Conservation (phyloP, 2,113 vertebrate genomes). For the Tupaia tana region DNA sequence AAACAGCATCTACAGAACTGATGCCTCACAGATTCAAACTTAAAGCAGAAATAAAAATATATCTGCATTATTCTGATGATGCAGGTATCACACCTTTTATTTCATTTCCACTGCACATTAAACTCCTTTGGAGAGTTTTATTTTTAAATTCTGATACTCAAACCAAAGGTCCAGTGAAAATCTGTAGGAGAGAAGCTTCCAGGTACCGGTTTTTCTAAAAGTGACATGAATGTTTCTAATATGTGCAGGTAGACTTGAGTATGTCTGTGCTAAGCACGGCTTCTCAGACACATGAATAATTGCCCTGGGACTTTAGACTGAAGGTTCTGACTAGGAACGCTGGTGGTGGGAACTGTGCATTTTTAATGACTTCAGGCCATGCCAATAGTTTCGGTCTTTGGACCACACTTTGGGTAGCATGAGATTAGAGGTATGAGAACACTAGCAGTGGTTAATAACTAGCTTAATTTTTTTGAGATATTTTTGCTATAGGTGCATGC, state of each 20-base stretch:
- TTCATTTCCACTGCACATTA: neutral
- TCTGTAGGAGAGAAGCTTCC: neutral
- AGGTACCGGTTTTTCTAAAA: neutral
- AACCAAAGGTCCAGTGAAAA: neutral
- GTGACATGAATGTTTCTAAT: neutral
- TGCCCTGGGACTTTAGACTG: neutral
- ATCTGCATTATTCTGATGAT: neutral
- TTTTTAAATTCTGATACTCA: neutral
- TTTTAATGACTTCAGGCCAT: neutral
- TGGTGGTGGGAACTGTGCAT: neutral
- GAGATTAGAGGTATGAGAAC: neutral
- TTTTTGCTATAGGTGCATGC: no score
- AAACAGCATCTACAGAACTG: neutral
- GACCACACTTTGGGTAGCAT: neutral
- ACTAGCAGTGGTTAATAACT: neutral
- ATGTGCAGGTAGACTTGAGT: neutral
- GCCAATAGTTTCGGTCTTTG: neutral
- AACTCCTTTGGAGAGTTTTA: neutral
- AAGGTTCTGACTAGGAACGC: neutral
- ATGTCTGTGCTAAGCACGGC: neutral
- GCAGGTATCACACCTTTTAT: neutral
- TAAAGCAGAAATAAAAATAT: conserved; percentile 48
- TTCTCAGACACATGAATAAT: neutral
- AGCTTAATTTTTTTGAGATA: neutral
- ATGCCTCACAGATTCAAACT: neutral